phyloP scores from a whole-genome alignment of 37 sponge, comb jelly and placozoan genomes.

The Bolinopsis microptera region DNA sequence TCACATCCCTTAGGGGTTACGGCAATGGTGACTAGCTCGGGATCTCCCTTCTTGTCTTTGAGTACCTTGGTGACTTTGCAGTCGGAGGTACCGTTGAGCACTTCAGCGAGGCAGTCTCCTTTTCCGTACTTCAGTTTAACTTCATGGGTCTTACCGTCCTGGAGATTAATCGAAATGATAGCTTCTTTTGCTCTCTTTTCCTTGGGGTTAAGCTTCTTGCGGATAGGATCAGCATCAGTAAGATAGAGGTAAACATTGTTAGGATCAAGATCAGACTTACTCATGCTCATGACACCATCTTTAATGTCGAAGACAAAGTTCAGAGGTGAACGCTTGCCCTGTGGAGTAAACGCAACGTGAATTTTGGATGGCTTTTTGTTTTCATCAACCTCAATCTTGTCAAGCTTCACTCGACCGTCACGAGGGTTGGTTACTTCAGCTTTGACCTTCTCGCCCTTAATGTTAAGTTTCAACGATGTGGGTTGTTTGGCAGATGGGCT shows the following conservation, averaged over 20 bases:
- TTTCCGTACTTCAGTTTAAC: constrained; percentile 40
- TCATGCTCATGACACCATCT: constrained; percentile 56
- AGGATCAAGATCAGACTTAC: constrained; percentile 23
- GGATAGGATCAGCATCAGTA: constrained; percentile 48
- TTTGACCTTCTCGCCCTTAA: constrained; percentile 22
- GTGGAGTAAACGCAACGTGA: constrained; percentile 7
- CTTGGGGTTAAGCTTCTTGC: constrained; percentile 48
- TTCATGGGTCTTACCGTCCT: constrained; percentile 36
- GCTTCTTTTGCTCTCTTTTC: constrained; percentile 53
- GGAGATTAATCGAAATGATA: constrained; percentile 37
- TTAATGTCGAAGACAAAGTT: constrained; percentile 49
- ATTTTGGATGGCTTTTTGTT: constrained; percentile 42
- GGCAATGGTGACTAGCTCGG: constrained; percentile 27
- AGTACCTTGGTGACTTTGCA: constrained; percentile 4
- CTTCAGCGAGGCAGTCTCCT: not conserved
- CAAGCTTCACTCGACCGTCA: constrained; percentile 15
- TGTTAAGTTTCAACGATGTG: constrained; percentile 25
- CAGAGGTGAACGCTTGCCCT: constrained; percentile 2
- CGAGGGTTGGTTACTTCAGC: constrained; percentile 10
- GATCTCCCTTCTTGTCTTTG: constrained; percentile 50
- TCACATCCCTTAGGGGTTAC: constrained; percentile 43
- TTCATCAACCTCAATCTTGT: not conserved
- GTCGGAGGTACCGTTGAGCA: not conserved
- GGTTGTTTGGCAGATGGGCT: constrained; percentile 34
- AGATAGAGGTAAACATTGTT: not conserved